Conservation (phyloP, 2,888 invertebrate genomes). For the Acanthosepion pharaonis region DNA sequence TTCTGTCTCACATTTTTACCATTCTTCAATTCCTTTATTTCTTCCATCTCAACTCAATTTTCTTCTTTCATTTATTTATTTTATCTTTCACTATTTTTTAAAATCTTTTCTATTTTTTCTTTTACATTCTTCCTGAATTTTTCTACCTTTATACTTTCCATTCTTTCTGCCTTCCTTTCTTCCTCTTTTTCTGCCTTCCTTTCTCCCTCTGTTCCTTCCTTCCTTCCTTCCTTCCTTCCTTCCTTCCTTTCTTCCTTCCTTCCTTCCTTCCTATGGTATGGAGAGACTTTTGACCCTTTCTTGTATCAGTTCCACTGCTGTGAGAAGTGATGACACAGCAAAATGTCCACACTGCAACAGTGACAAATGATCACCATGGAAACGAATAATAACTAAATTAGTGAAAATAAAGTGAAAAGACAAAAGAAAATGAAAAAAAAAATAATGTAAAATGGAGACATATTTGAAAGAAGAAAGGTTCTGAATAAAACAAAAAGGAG, state of each 20-base stretch:
- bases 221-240: background rate
- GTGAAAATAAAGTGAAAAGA: background rate
- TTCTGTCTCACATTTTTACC: no score
- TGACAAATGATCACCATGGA: conserved; percentile 33
- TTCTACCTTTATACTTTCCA: no score
- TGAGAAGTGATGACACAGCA: background rate
- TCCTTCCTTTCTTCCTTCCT: background rate
- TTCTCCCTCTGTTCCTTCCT: background rate
- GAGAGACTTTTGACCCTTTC: conserved; percentile 1
- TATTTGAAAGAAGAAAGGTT: background rate
- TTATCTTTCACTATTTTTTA: no score
- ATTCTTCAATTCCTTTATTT: no score
- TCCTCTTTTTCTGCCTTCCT: no score
- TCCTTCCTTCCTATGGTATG: background rate
- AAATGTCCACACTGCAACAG: background rate
- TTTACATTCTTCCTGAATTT: background rate
- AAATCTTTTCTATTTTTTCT: background rate
- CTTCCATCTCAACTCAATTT: no score
- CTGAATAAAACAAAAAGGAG: background rate
- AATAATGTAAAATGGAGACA: background rate
- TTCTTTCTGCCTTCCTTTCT: background rate
- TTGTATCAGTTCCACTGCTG: background rate
- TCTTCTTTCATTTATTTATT: no score
- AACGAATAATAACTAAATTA: background rate
- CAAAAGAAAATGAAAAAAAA: background rate